A percentile compares a stretch with the other conserved stretches of the same genome.
Evolutionary conservation across 30 jellyfish, hydroid and myxozoan genomes (phyloP).

Genomic region (Turritopsis dohrnii): DNA sequence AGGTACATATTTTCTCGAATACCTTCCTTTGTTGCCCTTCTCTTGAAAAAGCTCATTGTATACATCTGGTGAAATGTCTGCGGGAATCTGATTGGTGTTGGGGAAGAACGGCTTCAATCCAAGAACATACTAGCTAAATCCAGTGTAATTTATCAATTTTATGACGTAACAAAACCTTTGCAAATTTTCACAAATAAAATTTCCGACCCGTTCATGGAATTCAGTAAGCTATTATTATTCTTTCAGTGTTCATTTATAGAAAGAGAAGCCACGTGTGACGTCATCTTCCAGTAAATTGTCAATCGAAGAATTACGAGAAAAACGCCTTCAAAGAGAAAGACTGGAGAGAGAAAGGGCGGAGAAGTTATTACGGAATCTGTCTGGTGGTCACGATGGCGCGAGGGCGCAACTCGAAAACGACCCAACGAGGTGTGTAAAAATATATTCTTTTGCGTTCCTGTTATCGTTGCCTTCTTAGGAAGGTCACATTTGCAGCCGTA

Average conservation of each 20-base stretch:
- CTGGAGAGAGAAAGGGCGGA: background rate
- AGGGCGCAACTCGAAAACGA: background rate
- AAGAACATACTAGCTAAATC: no score
- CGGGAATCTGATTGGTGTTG: no score
- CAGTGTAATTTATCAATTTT: no score
- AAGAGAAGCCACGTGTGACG: background rate
- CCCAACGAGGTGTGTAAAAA: background rate
- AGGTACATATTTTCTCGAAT: no score
- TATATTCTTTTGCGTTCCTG: background rate
- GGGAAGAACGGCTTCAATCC: no score
- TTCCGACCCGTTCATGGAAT: no score
- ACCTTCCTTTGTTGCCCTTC: no score
- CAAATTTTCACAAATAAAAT: background rate
- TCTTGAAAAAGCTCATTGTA: no score
- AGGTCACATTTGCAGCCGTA: background rate
- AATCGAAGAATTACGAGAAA: conserved; percentile 3
- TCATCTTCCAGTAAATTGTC: background rate
- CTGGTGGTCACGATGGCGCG: background rate
- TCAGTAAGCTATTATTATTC: no score
- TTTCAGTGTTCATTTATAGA: background rate
- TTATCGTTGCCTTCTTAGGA: background rate
- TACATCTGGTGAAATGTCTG: no score
- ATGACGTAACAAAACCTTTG: no score
- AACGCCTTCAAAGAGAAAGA: background rate
- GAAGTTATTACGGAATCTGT: background rate